These are phyloP conservation scores for Muscina levida DNA, from an alignment of 2,888 invertebrate genomes.

Conservation along the genomic window DNA sequence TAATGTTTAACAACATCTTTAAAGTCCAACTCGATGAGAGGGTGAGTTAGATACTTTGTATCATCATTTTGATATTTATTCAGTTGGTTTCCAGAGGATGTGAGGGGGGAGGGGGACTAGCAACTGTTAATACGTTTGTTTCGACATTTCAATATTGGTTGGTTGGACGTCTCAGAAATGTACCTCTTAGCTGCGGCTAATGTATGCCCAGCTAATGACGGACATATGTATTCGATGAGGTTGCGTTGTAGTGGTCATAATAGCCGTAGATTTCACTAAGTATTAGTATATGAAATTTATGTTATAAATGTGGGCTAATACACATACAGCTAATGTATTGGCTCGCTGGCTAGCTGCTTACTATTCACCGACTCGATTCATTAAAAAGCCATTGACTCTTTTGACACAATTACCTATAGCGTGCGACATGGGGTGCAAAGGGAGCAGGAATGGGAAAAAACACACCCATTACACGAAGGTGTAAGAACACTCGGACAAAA, in stretches of 20 bases:
- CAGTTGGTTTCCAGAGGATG: too few species aligned
- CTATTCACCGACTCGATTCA: conserved; percentile 9
- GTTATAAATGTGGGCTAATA: conserved; percentile 33
- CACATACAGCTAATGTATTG: not conserved
- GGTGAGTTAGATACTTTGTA: too few species aligned
- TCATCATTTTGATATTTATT: too few species aligned
- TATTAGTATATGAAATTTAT: not conserved
- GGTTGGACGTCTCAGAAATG: too few species aligned
- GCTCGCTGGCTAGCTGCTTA: not conserved
- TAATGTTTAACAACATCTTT: too few species aligned
- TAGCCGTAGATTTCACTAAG: conserved; percentile 28
- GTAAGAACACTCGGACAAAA: not conserved
- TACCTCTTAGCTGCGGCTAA: not conserved
- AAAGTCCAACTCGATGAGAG: too few species aligned
- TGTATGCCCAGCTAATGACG: conserved; percentile 18
- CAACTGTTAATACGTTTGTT: too few species aligned
- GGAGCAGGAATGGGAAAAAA: not conserved
- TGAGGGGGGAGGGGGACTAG: not conserved
- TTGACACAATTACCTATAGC: conserved; percentile 26
- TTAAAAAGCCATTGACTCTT: conserved; percentile 30
- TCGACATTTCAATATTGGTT: too few species aligned
- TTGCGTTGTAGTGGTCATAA: not conserved
- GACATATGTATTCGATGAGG: not conserved
- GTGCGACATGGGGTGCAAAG: not conserved
- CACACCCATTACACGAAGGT: not conserved